Conservation (phyloP, 2,113 vertebrate species). For the Antechinus stuartii region DNA sequence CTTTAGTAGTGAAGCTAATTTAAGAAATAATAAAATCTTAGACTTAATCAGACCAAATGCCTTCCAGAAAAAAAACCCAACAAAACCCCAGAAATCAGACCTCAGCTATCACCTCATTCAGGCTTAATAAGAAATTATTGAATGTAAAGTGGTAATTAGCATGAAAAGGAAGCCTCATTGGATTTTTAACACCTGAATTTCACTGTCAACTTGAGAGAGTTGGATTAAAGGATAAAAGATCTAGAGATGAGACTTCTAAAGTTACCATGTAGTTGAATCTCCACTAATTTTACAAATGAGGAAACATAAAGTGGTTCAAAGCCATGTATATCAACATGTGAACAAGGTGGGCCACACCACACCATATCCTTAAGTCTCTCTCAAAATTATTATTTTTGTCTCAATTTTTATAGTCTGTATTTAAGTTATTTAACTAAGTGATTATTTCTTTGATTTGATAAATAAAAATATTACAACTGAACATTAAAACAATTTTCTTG, state of each 20-base stretch:
- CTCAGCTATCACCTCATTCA: neutral
- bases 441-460: neutral
- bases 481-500: neutral
- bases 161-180: neutral
- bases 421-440: neutral
- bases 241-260: neutral
- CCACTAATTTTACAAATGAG: neutral
- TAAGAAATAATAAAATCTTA: neutral
- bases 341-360: neutral
- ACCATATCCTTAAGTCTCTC: neutral
- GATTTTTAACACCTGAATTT: neutral
- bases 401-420: neutral
- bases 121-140: neutral
- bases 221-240: neutral
- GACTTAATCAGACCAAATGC: neutral
- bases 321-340: neutral
- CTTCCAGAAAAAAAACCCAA: neutral
- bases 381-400: neutral
- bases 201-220: neutral
- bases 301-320: neutral
- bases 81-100: neutral
- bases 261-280: neutral
- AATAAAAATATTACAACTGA: neutral
- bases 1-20: neutral
- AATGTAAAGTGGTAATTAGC: neutral